Evolutionary conservation across 2,797 vertebrate species (phyloP).

Genomic region (Sebastes diaconus): DNA sequence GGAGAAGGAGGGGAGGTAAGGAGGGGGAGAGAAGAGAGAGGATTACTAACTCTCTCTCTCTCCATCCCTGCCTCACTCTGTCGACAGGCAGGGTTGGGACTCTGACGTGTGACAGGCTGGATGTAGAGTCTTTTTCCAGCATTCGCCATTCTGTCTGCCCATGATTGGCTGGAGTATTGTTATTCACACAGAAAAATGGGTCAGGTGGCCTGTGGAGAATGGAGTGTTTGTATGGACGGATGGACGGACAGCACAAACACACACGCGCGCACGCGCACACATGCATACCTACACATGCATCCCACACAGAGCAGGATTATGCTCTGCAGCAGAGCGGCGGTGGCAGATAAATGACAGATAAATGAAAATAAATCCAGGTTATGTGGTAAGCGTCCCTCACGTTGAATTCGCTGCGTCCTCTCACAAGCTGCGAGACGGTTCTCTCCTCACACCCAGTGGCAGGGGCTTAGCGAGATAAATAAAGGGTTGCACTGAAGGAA

Average conservation of each 20-base stretch:
- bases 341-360: slow-evolving; percentile 65
- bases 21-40: slow-evolving; percentile 28
- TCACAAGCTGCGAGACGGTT: slow-evolving; percentile 52
- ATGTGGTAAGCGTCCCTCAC: slow-evolving; percentile 37
- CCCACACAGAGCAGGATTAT: slow-evolving; percentile 55
- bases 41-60: slow-evolving; percentile 27
- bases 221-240: slow-evolving; percentile 69
- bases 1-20: slow-evolving; percentile 21
- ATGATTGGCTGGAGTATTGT: slow-evolving; percentile 77
- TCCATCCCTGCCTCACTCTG: slow-evolving; percentile 53
- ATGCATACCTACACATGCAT: slow-evolving; percentile 54
- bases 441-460: slow-evolving; percentile 62
- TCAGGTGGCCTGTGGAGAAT: slow-evolving; percentile 78
- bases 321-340: slow-evolving; percentile 43
- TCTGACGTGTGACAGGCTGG: slow-evolving; percentile 68
- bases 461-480: slow-evolving; percentile 81
- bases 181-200: slow-evolving; percentile 82
- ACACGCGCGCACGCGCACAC: neutral
- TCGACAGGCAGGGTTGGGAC: slow-evolving; percentile 73
- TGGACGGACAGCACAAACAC: slow-evolving; percentile 47
- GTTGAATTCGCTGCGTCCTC: slow-evolving; percentile 55
- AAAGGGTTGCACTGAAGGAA: slow-evolving; percentile 69
- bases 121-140: slow-evolving; percentile 66
- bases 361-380: slow-evolving; percentile 62
- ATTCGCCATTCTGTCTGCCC: slow-evolving; percentile 61